Percentiles rank a stretch among this genome's conserved stretches.
Conservation (phyloP, 2,888 invertebrate genomes). For the Pseudococcus jackbeardsleyi region DNA sequence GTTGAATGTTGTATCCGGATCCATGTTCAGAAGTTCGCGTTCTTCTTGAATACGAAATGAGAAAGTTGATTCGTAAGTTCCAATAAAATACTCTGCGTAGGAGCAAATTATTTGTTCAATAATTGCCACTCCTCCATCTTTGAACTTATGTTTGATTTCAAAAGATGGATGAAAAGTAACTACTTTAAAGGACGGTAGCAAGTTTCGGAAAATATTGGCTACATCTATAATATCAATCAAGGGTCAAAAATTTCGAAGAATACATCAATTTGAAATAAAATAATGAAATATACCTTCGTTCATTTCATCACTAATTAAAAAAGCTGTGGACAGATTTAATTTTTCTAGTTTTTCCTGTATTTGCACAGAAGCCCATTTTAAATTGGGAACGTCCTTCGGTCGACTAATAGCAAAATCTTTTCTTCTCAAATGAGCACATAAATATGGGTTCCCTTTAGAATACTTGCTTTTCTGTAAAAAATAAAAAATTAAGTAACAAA, state of each 20-base stretch:
- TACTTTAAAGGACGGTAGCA: conserved; percentile 68
- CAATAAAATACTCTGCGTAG: conserved; percentile 88
- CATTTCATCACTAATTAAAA: conserved; percentile 88
- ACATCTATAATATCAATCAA: conserved; percentile 60
- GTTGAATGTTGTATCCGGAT: too few species aligned
- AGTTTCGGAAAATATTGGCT: conserved; percentile 63
- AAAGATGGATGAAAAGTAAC: conserved; percentile 68
- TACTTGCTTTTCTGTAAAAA: conserved; percentile 20
- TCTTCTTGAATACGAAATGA: conserved; percentile 98
- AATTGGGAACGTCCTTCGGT: conserved; percentile 81
- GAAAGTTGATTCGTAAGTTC: conserved; percentile 95
- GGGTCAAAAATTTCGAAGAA: too few species aligned
- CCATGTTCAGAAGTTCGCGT: conserved; percentile 81
- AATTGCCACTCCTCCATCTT: conserved; percentile 85
- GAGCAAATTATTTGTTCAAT: conserved; percentile 97
- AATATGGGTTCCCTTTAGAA: conserved; percentile 73
- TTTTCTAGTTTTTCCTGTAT: conserved; percentile 75
- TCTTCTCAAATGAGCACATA: conserved; percentile 89
- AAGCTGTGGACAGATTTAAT: conserved; percentile 75
- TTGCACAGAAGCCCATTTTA: conserved; percentile 83
- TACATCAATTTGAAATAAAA: neutral
- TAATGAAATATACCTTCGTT: conserved; percentile 72
- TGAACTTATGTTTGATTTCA: conserved; percentile 73
- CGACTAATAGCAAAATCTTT: conserved; percentile 87
- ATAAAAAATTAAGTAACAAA: neutral